A percentile compares a stretch with the other conserved stretches of the same genome.
These are phyloP conservation scores for Chaetodon trifasciatus DNA, from an alignment of 2,797 vertebrate genomes.

Conservation along the genomic window DNA sequence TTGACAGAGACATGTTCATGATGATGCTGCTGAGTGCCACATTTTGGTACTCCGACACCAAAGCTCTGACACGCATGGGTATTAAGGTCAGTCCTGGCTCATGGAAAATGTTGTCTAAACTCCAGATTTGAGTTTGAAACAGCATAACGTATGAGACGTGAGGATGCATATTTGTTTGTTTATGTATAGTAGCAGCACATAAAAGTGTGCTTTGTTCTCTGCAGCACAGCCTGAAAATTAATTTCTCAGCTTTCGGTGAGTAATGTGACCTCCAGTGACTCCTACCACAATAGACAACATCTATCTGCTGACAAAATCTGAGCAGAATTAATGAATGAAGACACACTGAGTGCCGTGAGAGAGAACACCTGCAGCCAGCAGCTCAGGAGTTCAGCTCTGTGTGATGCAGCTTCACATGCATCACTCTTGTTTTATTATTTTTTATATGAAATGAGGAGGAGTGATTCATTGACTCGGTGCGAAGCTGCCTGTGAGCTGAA, in stretches of 20 bases:
- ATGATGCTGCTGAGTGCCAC: conserved; percentile 8
- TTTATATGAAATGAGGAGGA: neutral
- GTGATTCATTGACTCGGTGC: neutral
- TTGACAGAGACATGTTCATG: conserved; percentile 39
- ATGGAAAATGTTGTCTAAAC: neutral
- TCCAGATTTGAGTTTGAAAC: conserved; percentile 23
- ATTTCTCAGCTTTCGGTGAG: conserved; percentile 72
- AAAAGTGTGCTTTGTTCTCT: conserved; percentile 60
- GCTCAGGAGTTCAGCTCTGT: conserved; percentile 53
- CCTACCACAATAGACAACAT: conserved; percentile 77
- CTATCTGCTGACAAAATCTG: conserved; percentile 86
- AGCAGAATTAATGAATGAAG: conserved; percentile 85
- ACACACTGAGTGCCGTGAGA: conserved; percentile 78
- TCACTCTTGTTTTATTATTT: conserved; percentile 9
- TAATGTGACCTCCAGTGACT: conserved; percentile 70
- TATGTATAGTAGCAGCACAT: conserved; percentile 39
- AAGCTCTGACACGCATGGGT: conserved; percentile 1
- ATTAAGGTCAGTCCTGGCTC: neutral
- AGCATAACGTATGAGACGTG: conserved; percentile 23
- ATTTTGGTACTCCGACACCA: conserved; percentile 1
- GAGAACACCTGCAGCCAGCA: conserved; percentile 83
- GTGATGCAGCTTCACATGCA: conserved; percentile 17
- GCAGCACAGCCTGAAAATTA: conserved; percentile 60
- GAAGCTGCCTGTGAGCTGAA: neutral
- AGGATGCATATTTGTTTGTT: conserved; percentile 44